Percentiles rank a stretch among this genome's conserved stretches.
Evolutionary conservation across 2,888 invertebrate species (phyloP).

Genomic region (Ceratothoa steindachneri): DNA sequence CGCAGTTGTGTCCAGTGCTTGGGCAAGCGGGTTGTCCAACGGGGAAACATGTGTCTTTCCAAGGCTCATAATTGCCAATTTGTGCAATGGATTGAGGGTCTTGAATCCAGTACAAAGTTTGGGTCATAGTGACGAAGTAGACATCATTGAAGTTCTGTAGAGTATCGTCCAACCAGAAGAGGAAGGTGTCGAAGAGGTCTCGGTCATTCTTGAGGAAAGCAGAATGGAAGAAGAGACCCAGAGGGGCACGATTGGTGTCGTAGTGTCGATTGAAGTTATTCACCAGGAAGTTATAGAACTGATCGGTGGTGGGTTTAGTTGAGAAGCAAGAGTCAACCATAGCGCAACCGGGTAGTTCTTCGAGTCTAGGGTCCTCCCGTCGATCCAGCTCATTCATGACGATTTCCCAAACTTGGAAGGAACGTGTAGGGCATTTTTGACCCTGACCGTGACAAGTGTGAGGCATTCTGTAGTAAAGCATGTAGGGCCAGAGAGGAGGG

Average conservation of each 20-base stretch:
- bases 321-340: slow-evolving; percentile 89
- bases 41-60: slow-evolving; percentile 93
- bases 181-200: slow-evolving; percentile 84
- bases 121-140: slow-evolving; percentile 90
- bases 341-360: slow-evolving; percentile 79
- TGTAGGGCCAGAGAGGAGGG: slow-evolving; percentile 95
- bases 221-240: slow-evolving; percentile 88
- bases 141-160: slow-evolving; percentile 80
- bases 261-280: slow-evolving; percentile 91
- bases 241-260: slow-evolving; percentile 80
- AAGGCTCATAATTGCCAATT: slow-evolving; percentile 86
- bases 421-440: slow-evolving; percentile 84
- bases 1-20: slow-evolving; percentile 84
- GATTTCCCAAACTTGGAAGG: slow-evolving; percentile 94
- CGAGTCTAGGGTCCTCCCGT: slow-evolving; percentile 81
- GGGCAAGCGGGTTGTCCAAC: slow-evolving; percentile 79
- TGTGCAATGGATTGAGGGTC: slow-evolving; percentile 78
- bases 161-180: slow-evolving; percentile 88
- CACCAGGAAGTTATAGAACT: slow-evolving; percentile 88
- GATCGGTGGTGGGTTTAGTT: slow-evolving; percentile 84
- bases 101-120: slow-evolving; percentile 90
- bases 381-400: slow-evolving; percentile 90
- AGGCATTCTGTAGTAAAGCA: slow-evolving; percentile 95
- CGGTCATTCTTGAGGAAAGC: slow-evolving; percentile 91
- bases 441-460: slow-evolving; percentile 88